Percentiles rank a stretch among this genome's conserved stretches.
These are phyloP conservation scores for Osedax frankpressi DNA, from an alignment of 2,888 invertebrate species.

Conservation along the genomic window DNA sequence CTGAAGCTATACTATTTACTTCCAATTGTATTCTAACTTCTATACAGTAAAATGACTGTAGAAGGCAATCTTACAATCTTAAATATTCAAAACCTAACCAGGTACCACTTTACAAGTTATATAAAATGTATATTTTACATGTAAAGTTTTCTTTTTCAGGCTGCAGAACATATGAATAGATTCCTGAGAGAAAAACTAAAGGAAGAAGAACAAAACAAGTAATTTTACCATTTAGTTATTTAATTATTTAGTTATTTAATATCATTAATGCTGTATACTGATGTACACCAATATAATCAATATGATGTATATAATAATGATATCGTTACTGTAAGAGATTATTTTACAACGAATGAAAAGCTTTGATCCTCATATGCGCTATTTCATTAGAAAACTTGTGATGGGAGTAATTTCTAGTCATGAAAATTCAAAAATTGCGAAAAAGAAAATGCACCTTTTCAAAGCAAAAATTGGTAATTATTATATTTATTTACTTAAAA, in stretches of 20 bases:
- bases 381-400: constrained; percentile 29
- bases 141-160: constrained; percentile 19
- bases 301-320: too few relatives aligned
- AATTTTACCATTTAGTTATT: constrained; percentile 6
- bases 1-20: too few relatives aligned
- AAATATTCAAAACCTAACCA: too few relatives aligned
- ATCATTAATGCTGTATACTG: background rate
- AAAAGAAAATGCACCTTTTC: constrained; percentile 39
- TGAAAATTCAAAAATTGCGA: constrained; percentile 41
- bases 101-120: too few relatives aligned
- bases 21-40: too few relatives aligned
- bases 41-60: too few relatives aligned
- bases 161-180: constrained; percentile 34
- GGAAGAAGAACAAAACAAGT: constrained; percentile 43
- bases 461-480: constrained; percentile 41
- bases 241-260: background rate
- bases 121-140: background rate
- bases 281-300: too few relatives aligned
- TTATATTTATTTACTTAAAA: too few relatives aligned
- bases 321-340: too few relatives aligned
- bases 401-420: constrained; percentile 41
- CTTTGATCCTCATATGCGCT: too few relatives aligned
- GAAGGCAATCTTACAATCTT: too few relatives aligned
- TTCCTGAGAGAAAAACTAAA: constrained; percentile 37
- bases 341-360: too few relatives aligned